Base-by-base conservation (phyloP, 2,888 invertebrate genomes). In the Trissolcus brochymenae region DNA sequence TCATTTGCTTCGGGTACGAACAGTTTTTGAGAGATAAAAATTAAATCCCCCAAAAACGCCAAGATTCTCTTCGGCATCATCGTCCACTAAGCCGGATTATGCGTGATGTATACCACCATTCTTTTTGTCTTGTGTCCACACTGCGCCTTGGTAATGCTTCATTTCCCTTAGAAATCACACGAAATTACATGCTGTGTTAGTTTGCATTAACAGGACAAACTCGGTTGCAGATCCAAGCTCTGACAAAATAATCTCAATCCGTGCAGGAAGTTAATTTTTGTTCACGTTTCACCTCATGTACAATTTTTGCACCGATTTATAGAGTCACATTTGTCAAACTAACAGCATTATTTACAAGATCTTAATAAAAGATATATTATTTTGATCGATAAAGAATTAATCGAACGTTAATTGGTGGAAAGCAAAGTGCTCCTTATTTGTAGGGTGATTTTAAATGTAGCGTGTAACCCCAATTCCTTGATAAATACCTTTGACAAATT, bases 131-230 rank as follows among this genome's bases (percentile, higher is more conserved):
- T 29, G 73, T 59, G 55, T 64, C 35, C 65, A 66, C 17, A 9
- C 65, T 60, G 70, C 57, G 61, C 61, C 50, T 43, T 57, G 61
- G 70, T 73, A 46, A 73, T 73, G 79, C 72, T 80, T 78, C 78
- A 74, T 76, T 70, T 74, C 60, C 76, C 43, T 71, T 74, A 66
- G 73, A 80, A 79, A 79, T 78, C 74, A 61, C 74, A 50, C 70
- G 74, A 78, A 70, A 80, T 79, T 79, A 75, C 65, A 60, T 53
- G 76, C 61, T 43, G 61, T 55, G 72, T 65, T 65, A 60, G 72
- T 65, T 57, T 59, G 72, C 59, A 72, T 72, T 65, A 72, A 72
- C 64, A 64, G 64, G 64, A 71, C 64, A 53, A 71, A 64, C 41
- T 49, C 35, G 57, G 53, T 57, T 59, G 59, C 35, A 19, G 56